Base-by-base conservation (phyloP, 1,140 invertebrate genomes). In the Teleogryllus occipitalis region DNA sequence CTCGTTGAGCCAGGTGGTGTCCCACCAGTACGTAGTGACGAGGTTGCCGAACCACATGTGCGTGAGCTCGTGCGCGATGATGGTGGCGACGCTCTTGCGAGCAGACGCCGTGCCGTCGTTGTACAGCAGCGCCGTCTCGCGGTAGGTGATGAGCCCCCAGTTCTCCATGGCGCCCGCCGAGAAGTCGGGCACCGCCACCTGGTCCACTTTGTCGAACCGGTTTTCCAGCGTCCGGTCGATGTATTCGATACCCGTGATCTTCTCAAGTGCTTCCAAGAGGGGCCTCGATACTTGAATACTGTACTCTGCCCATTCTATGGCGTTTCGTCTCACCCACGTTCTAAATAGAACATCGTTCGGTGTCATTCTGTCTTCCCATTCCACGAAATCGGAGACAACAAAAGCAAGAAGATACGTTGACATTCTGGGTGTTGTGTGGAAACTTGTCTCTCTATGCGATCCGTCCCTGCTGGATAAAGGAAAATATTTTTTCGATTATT, bases 371-470 rank as follows among this genome's bases (percentile, higher is more conserved):
- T 78, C 79, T 4, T 78, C 22, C 18, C 7, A 12, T n/a, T 39
- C 21, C 82, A 82, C 78, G 82, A 94, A 93, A 82, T 94, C 90
- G 54, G 90, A 91, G 12, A 95, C 89, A 4, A 92, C 89, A 82
- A 97, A 91, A 3, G 96, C 96, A 14, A 98, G 86, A 7, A 97
- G 85, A 81, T 98, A 98, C 0, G 96, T 96, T 0, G 95, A 96
- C 96, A 98, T 98, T 39, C 27, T 39, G 7, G 86, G 85, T 0
- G 94, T 91, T 4, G 93, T 91, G 76, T 85, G 27, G 27, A 39
- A 39, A 39, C 27, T 39, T 39, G 27, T 39, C 27, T 39, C 27
- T 39, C 27, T 39, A 39, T 39, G 27, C 5, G 27, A 39, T 39
- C 27, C 27, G 27, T 39, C 27, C 27, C 27, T 39, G 27, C 27